Evolutionary conservation across 2,113 vertebrate genomes (phyloP).

Genomic region (Ahaetulla prasina): DNA sequence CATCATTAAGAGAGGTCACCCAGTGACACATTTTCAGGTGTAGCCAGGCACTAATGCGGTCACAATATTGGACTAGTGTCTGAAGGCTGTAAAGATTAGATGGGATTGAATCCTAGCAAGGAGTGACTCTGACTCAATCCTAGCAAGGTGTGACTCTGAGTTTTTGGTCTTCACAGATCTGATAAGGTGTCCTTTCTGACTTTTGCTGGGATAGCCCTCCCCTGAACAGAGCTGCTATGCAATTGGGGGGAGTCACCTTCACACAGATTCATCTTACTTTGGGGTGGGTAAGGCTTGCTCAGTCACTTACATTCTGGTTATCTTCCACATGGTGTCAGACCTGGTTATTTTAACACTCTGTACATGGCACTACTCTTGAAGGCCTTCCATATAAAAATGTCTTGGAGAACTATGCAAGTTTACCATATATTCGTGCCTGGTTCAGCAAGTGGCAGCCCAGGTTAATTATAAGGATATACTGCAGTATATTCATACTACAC

Average conservation of each 20-base stretch:
- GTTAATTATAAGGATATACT: not conserved
- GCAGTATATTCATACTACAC: not conserved
- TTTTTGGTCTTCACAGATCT: not conserved
- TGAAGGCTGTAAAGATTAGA: not conserved
- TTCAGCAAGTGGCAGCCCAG: not conserved
- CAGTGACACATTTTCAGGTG: not conserved
- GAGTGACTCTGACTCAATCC: not conserved
- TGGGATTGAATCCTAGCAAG: not conserved
- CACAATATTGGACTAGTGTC: not conserved
- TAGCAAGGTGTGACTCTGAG: not conserved
- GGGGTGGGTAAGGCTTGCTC: not conserved
- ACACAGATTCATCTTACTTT: not conserved
- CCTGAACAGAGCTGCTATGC: not conserved
- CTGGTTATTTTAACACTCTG: not conserved
- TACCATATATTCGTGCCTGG: not conserved
- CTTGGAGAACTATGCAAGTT: not conserved
- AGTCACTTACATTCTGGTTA: not conserved
- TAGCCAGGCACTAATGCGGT: not conserved
- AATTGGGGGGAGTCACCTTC: not conserved
- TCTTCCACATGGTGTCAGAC: not conserved
- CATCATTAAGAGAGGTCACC: not conserved
- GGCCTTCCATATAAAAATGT: not conserved
- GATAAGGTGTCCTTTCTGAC: not conserved
- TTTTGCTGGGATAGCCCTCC: not conserved
- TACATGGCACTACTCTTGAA: not conserved